Base-by-base conservation (phyloP, 2,888 invertebrate genomes). In the Andrena flavipes region DNA sequence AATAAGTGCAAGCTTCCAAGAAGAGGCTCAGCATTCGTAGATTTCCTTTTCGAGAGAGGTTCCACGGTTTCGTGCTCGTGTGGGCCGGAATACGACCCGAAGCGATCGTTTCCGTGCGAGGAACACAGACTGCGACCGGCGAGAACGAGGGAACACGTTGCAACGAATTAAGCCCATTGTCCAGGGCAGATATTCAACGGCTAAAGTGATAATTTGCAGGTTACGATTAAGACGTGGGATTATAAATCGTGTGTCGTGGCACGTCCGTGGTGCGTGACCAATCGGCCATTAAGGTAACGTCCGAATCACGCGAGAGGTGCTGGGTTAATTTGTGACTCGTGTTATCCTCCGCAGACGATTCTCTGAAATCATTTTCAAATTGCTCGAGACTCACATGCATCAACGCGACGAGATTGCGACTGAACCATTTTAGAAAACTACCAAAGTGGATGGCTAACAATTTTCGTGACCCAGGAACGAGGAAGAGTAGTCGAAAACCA, bases 251-350 rank as follows among this genome's bases (percentile, higher is more conserved):
- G 82, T 84, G 87, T 90, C 88, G 86, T 86, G 87, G 77, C 82
- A 80, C 82, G 76, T 84, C 56, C 63, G 65, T 59, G 63, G 88
- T 90, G 92, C 92, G 92, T 92, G 92, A 91, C 92, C 89, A 87
- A 87, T 89, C 88, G 85, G 67, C 87, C 90, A 91, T 92, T 92
- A 91, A 88, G 82, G 81, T 82, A 87, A 88, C 84, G 86, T 89
- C 75, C 84, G 88, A 85, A 90, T 91, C 92, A 92, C 92, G 91
- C 91, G 86, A 91, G 84, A 91, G 91, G 92, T 88, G 91, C 85
- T 76, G 69, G 89, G 85, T 90, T 91, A 89, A 91, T 91, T 92
- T 90, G 86, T 76, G 84, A 85, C 85, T 75, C 79, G 86, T 87
- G 85, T 85, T 85, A 82, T 78, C 71, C 80, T 81, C 51, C 77